Percentiles rank a stretch among this genome's conserved stretches.
Conservation (phyloP, 1,140 invertebrate genomes). For the Drosophila dunni region DNA sequence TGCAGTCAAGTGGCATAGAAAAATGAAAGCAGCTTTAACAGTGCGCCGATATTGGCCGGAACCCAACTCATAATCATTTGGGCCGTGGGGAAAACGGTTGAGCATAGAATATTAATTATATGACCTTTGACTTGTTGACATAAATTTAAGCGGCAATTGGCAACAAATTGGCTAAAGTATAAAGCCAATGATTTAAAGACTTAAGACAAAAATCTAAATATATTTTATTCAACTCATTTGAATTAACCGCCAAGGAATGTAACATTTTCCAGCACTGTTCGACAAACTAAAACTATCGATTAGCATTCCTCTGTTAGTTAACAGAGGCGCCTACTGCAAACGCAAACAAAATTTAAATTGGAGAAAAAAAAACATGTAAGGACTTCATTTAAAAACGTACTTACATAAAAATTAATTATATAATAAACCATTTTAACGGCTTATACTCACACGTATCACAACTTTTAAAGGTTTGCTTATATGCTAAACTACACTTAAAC, state of each 20-base stretch:
- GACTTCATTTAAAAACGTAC: too few relatives aligned
- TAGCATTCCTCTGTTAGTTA: neutral
- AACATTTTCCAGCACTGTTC: neutral
- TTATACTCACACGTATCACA: too few relatives aligned
- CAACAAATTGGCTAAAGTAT: neutral
- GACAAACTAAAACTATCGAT: conserved; percentile 1
- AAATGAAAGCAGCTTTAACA: conserved; percentile 22
- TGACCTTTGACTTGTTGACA: conserved; percentile 10
- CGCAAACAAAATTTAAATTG: neutral
- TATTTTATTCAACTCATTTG: neutral
- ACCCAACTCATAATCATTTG: neutral
- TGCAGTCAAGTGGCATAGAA: conserved; percentile 17
- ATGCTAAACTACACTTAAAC: too few relatives aligned
- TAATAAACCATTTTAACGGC: too few relatives aligned
- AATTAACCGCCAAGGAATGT: neutral
- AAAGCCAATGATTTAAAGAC: neutral
- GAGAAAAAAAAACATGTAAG: too few relatives aligned
- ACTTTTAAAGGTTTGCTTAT: too few relatives aligned
- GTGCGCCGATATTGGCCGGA: neutral
- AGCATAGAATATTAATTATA: conserved; percentile 1
- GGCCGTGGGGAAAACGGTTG: neutral
- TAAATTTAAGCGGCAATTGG: neutral
- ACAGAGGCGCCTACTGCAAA: neutral
- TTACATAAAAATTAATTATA: too few relatives aligned
- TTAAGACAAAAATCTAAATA: neutral